Conservation (phyloP, 2,888 invertebrate genomes). For the Drosophila leonis region DNA sequence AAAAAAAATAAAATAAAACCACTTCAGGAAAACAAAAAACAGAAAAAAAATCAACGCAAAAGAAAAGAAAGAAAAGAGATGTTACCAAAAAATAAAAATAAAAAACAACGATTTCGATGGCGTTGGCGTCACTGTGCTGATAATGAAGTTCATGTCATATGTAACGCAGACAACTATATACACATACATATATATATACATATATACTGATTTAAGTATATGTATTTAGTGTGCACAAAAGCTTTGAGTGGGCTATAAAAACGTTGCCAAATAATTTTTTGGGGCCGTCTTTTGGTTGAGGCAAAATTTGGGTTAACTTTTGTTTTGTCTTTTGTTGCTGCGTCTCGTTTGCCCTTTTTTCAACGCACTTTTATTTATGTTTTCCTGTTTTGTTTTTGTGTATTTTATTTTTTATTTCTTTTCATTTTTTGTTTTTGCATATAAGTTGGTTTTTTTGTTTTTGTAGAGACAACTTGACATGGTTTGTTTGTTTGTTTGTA, state of each 20-base stretch:
- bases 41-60: conserved; percentile 23
- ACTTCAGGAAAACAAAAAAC: conserved; percentile 57
- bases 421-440: conserved; percentile 53
- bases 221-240: conserved; percentile 46
- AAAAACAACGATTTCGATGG: conserved; percentile 31
- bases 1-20: conserved; percentile 66
- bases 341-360: conserved; percentile 65
- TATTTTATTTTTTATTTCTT: conserved; percentile 33
- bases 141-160: conserved; percentile 77
- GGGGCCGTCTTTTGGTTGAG: conserved; percentile 57
- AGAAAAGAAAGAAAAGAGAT: conserved; percentile 60
- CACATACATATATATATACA: neutral
- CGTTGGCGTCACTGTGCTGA: conserved; percentile 64
- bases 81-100: conserved; percentile 66
- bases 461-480: conserved; percentile 66
- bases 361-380: conserved; percentile 74
- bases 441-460: conserved; percentile 29
- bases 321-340: conserved; percentile 26
- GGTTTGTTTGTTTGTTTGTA: conserved; percentile 40
- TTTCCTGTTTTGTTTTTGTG: conserved; percentile 59
- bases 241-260: conserved; percentile 67
- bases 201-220: conserved; percentile 8
- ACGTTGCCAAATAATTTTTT: conserved; percentile 76
- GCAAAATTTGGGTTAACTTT: conserved; percentile 75
- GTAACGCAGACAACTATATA: conserved; percentile 12